Conservation (phyloP, 2,113 vertebrate genomes). For the Paracanthobrama guichenoti region DNA sequence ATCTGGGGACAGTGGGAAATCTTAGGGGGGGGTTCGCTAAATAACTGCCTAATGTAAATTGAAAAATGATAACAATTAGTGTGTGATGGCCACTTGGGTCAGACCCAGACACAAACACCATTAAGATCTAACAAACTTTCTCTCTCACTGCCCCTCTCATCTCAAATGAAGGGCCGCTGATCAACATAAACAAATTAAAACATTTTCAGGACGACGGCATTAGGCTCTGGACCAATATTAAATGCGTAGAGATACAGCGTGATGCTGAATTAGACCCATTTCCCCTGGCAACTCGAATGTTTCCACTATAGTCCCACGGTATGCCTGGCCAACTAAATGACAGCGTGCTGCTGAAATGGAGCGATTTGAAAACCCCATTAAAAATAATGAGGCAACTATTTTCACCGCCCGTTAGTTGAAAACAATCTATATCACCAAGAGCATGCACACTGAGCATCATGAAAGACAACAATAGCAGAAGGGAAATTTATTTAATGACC, state of each 20-base stretch:
- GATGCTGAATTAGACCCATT: slow-evolving; percentile 11
- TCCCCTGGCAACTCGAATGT: slow-evolving; percentile 22
- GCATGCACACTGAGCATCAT: slow-evolving; percentile 34
- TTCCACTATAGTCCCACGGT: slow-evolving; percentile 30
- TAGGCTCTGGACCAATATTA: slow-evolving; percentile 41
- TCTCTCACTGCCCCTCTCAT: slow-evolving; percentile 13
- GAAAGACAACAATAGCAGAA: slow-evolving; percentile 48
- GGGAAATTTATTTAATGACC: slow-evolving; percentile 54
- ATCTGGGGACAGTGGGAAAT: slow-evolving; percentile 34
- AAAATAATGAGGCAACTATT: slow-evolving; percentile 58
- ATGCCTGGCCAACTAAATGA: slow-evolving; percentile 43
- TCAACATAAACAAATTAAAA: slow-evolving; percentile 56
- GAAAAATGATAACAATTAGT: slow-evolving; percentile 62
- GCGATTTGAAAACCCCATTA: slow-evolving; percentile 57
- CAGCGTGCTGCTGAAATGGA: slow-evolving; percentile 44
- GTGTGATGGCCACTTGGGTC: slow-evolving; percentile 48
- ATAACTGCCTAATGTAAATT: slow-evolving; percentile 56
- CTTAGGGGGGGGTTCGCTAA: slow-evolving; percentile 4
- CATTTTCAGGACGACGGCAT: slow-evolving; percentile 23
- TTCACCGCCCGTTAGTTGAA: slow-evolving; percentile 47
- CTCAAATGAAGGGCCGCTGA: slow-evolving; percentile 38
- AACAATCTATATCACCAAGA: slow-evolving; percentile 48
- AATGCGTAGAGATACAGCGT: neutral
- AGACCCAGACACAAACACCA: slow-evolving; percentile 49
- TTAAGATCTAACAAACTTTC: slow-evolving; percentile 44